Conservation (phyloP, 2,888 invertebrate genomes). For the Caenorhabditis angaria region DNA sequence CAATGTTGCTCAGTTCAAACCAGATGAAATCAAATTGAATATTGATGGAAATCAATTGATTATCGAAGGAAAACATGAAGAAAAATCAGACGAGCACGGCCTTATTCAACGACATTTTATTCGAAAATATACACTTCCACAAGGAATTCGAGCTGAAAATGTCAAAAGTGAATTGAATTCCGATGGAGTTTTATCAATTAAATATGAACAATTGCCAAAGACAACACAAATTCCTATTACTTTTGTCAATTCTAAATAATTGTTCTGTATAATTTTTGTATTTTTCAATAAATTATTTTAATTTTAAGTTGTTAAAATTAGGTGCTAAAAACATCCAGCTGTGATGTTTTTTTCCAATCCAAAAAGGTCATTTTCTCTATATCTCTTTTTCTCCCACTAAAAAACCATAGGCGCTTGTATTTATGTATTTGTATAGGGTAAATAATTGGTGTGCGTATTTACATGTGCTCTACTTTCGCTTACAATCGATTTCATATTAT, state of each 20-base stretch:
- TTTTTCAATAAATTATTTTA: too few species aligned
- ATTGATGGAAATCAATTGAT: constrained; percentile 62
- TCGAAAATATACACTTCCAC: constrained; percentile 61
- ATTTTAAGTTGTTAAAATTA: too few species aligned
- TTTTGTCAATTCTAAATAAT: too few species aligned
- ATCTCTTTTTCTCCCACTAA: neutral
- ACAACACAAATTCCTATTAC: too few species aligned
- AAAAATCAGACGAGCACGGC: constrained; percentile 61
- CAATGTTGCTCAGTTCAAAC: constrained; percentile 63
- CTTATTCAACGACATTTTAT: constrained; percentile 57
- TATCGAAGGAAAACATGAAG: constrained; percentile 63
- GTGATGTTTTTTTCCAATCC: neutral
- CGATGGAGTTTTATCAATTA: constrained; percentile 60
- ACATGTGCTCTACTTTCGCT: neutral
- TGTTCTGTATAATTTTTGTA: too few species aligned
- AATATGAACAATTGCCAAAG: too few species aligned
- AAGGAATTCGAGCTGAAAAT: constrained; percentile 58
- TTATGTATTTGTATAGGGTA: constrained; percentile 2
- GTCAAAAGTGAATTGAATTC: constrained; percentile 57
- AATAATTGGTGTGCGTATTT: neutral
- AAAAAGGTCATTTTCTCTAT: constrained; percentile 1
- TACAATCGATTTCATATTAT: neutral
- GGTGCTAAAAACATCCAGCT: too few species aligned
- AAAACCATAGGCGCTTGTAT: neutral
- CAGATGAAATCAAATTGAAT: constrained; percentile 63